Evolutionary conservation across 1,140 invertebrate genomes (phyloP), one percentile per base, ranked within the genome.

Genomic region (Vanessa tameamea): DNA sequence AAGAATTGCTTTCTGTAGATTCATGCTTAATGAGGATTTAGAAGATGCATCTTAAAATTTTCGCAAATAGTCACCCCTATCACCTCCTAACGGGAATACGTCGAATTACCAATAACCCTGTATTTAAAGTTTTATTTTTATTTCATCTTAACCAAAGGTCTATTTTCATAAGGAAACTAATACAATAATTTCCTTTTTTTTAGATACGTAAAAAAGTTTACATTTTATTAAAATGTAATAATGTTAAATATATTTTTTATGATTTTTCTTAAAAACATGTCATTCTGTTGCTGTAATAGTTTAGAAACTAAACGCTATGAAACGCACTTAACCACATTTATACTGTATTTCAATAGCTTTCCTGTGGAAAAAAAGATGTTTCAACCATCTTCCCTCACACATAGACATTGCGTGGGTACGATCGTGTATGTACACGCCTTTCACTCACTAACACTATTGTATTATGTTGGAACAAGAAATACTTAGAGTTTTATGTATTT

Each of bases 341-440:
- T 92, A 92, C 86, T 84, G 80, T 80, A 83, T 85, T 82, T 83
- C 78, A 85, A 87, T 87, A 82, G 75, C 75, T 82, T 79, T 75
- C 77, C 59, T 80, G 67, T 64, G 77, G 75, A 86, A 88, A 43
- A 88, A 88, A 87, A 83, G 70, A 86, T 78, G 64, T 55, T 82
- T 81, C 86, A 81, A 63, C 78, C 76, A 79, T 86, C 80, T 78
- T 76, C 85, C 89, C 88, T 16, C 82, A 85, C 79, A 89, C 88
- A 77, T n/a, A 9, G 16, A 69, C 5, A 77, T 3, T 53, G 73
- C 76, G 70, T 90, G 57, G 53, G 47, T 83, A 90, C 78, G 75
- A 61, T 47, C 26, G 63, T 87, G 76, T 92, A 78, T 64, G 76
- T 86, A 90, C 47, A 88, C 75, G 85, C 82, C 88, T 92, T 90